A percentile compares a stretch with the other conserved stretches of the same genome.
Conservation (phyloP, 2,797 vertebrate genomes). For the Telmatherina bonti region DNA sequence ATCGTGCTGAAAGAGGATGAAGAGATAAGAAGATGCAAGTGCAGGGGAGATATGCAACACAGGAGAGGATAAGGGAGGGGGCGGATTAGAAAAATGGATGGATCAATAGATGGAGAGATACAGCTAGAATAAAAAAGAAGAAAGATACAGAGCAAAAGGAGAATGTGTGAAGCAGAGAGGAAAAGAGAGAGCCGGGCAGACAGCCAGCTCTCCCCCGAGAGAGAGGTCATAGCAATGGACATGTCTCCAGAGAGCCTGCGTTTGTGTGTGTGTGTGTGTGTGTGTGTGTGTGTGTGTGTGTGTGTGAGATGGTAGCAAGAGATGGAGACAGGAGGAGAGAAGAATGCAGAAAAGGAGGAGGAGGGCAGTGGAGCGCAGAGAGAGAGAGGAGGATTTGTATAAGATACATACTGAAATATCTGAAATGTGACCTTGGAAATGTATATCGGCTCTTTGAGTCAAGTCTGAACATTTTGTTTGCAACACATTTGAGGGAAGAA, state of each 20-base stretch:
- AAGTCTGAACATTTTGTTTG: background rate
- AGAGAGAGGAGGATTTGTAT: conserved; percentile 61
- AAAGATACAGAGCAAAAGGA: conserved; percentile 52
- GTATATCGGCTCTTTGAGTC: conserved; percentile 40
- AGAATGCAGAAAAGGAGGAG: conserved; percentile 66
- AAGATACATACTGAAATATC: conserved; percentile 56
- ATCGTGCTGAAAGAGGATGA: conserved; percentile 56
- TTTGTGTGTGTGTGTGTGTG: conserved; percentile 44
- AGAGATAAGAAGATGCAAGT: conserved; percentile 69
- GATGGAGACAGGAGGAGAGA: conserved; percentile 66
- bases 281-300: conserved; percentile 13
- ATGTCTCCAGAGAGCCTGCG: conserved; percentile 66
- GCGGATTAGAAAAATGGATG: conserved; percentile 72
- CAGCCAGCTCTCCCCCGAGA: conserved; percentile 72
- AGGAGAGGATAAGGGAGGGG: conserved; percentile 55
- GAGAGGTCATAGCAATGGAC: conserved; percentile 80
- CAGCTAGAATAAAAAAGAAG: conserved; percentile 41
- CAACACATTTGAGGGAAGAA: background rate
- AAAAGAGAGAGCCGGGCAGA: conserved; percentile 62
- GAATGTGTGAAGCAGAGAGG: conserved; percentile 62
- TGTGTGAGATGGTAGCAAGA: conserved; percentile 35
- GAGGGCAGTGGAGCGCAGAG: conserved; percentile 61
- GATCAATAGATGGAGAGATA: conserved; percentile 70
- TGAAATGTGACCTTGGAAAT: conserved; percentile 74
- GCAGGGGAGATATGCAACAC: conserved; percentile 60